phyloP scores from a whole-genome alignment of 2,113 vertebrate genomes.

The Camelus dromedarius region DNA sequence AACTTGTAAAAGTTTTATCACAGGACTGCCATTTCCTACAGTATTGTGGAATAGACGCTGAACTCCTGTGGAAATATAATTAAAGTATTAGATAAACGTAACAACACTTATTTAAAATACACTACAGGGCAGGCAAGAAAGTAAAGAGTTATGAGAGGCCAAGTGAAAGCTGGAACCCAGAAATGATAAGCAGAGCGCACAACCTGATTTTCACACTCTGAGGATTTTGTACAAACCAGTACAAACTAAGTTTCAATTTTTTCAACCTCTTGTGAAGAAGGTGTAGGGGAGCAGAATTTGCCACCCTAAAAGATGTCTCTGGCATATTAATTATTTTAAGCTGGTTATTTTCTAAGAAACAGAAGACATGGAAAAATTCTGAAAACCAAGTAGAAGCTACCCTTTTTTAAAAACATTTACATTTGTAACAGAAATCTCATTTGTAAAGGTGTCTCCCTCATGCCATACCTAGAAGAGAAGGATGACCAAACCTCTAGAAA shows the following conservation, averaged over 20 bases:
- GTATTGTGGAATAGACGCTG: background rate
- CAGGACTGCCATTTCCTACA: background rate
- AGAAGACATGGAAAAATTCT: no score
- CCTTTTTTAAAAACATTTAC: no score
- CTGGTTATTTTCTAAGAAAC: no score
- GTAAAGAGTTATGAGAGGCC: background rate
- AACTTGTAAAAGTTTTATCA: background rate
- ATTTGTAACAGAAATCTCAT: no score
- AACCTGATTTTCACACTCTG: background rate
- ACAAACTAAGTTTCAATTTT: background rate
- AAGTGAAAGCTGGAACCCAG: conserved; percentile 1
- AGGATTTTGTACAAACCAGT: background rate
- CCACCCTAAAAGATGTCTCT: no score
- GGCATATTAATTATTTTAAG: no score
- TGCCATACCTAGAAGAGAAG: no score
- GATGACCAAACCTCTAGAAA: no score
- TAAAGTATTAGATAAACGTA: background rate
- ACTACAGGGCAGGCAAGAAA: background rate
- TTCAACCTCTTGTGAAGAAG: background rate
- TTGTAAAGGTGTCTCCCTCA: no score
- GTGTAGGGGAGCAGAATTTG: no score
- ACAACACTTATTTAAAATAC: background rate
- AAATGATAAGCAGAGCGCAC: background rate
- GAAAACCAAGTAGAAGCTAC: no score
- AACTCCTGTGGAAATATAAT: background rate